Evolutionary conservation across 2,888 invertebrate species (phyloP), one percentile per base, ranked within the genome.

Genomic region (Tuberolachnus salignus): DNA sequence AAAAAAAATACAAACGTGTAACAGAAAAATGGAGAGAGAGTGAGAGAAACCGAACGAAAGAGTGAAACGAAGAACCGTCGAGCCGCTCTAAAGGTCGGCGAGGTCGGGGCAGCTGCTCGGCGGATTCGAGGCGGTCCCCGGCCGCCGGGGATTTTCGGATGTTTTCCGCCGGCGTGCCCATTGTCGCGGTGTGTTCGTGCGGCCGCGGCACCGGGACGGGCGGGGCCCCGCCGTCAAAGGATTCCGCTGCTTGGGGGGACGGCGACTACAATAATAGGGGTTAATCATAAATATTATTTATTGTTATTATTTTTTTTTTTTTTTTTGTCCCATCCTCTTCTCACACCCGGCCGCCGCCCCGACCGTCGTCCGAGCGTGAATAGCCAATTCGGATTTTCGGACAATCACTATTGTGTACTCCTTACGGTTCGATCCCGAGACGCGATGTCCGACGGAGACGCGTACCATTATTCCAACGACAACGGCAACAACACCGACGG

Each of bases 71-170:
- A 21, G 53, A 64, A 42, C 53, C 10, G 53, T 74, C 73, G 49
- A 6, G 44, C 3, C 23, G 26, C 63, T n/a, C n/a, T n/a, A 51
- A 51, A 14, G 9, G n/a, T 44, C 67, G 63, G 34, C 6, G 34
- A 34, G 34, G 49, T 63, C 53, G 10, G 49, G 59, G 53, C 63
- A 64, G 73, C 73, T 55, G 70, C 70, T 64, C 34, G 34, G 74
- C 74, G 74, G 74, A 74, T 74, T 74, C 74, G 74, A 44, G 53
- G 64, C 74, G 74, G 73, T 64, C 64, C 73, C 63, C 42, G 72
- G n/a, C 51, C n/a, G 19, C 14, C 55, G 69, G 51, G 21, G 34
- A 34, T 34, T 34, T 34, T 34, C 34, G 34, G 34, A 42, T 57
- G 34, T 69, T 69, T 71, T 71, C 19, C n/a, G 69, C 53, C 69